Conservation (phyloP, 2,888 invertebrate genomes). For the Hirtodrosophila confusa region DNA sequence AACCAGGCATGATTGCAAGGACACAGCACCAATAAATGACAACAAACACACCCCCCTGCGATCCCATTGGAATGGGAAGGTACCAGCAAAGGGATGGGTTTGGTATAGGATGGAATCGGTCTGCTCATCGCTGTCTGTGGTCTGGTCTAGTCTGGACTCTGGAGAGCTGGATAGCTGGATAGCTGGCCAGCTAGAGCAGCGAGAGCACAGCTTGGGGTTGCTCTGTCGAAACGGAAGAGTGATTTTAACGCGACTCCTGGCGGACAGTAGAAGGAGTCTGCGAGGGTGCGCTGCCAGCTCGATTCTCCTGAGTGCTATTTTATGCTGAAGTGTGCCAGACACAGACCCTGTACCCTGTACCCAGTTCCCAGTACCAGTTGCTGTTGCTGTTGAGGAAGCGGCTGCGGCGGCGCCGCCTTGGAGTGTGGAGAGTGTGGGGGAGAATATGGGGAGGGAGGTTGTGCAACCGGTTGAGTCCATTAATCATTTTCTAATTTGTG, state of each 20-base stretch:
- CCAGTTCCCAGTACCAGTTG: constrained; percentile 46
- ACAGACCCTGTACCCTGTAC: constrained; percentile 17
- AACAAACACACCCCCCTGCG: constrained; percentile 80
- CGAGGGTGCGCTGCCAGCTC: constrained; percentile 45
- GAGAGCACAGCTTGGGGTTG: constrained; percentile 57
- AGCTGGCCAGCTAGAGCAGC: constrained; percentile 2
- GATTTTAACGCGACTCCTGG: constrained; percentile 69
- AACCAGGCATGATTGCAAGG: constrained; percentile 45
- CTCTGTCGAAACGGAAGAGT: constrained; percentile 75
- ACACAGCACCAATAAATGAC: constrained; percentile 80
- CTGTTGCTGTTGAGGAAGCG: constrained; percentile 48
- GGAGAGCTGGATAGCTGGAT: too few species aligned
- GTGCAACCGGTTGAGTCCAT: constrained; percentile 83
- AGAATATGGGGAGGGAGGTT: constrained; percentile 3
- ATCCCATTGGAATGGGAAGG: not conserved
- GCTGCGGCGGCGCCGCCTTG: constrained; percentile 53
- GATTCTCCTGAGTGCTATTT: constrained; percentile 83
- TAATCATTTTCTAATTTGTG: constrained; percentile 84
- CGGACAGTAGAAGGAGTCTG: constrained; percentile 36
- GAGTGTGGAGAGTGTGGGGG: constrained; percentile 6
- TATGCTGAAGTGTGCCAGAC: constrained; percentile 81
- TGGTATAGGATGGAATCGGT: constrained; percentile 19
- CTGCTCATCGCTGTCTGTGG: constrained; percentile 7
- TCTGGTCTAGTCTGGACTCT: not conserved
- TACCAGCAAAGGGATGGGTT: not conserved